Percentiles rank a stretch among this genome's conserved stretches.
These are phyloP conservation scores for Caiman crocodilus DNA, from an alignment of 2,797 vertebrate species.

Conservation along the genomic window DNA sequence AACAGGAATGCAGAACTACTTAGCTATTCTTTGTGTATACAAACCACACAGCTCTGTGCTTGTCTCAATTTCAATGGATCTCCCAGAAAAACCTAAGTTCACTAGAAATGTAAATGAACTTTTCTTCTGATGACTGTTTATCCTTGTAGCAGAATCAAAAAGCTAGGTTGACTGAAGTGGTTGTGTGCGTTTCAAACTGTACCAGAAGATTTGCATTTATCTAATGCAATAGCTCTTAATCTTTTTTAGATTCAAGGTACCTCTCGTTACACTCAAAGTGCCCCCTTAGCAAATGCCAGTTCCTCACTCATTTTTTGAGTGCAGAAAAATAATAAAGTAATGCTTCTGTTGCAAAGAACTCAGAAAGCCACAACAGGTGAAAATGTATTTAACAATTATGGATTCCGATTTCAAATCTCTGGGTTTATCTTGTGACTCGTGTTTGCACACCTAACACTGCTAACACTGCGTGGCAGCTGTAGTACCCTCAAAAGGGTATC, in stretches of 20 bases:
- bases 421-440: too few species aligned
- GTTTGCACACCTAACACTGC: too few species aligned
- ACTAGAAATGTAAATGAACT: background rate
- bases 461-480: too few species aligned
- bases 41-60: background rate
- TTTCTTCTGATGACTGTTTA: background rate
- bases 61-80: background rate
- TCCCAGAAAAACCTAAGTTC: fast-evolving
- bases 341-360: too few species aligned
- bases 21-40: background rate
- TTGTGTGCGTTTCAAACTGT: background rate
- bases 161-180: background rate
- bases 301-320: too few species aligned
- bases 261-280: too few species aligned
- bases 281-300: too few species aligned
- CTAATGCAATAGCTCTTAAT: background rate
- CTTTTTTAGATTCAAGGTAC: too few species aligned
- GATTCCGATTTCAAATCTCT: too few species aligned
- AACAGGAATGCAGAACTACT: background rate
- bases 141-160: background rate
- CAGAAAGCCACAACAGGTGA: too few species aligned
- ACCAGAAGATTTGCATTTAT: background rate
- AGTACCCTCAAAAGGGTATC: background rate
- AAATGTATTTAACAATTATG: too few species aligned
- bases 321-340: too few species aligned